Percentiles rank a stretch among this genome's conserved stretches.
phyloP scores from a whole-genome alignment of 2,113 vertebrate species.

The Poecilia latipinna region DNA sequence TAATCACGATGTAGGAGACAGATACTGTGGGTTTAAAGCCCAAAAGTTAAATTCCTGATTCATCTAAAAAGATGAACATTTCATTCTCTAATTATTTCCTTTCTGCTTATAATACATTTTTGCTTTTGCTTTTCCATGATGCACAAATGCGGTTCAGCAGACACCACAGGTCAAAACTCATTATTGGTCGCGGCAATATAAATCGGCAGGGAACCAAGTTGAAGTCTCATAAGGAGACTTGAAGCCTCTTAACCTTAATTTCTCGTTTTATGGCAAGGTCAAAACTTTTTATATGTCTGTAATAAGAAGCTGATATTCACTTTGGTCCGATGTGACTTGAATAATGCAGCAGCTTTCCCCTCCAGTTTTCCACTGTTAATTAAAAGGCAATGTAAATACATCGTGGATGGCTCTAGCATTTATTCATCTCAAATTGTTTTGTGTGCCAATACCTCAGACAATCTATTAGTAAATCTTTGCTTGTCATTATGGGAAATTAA shows the following conservation, averaged over 20 bases:
- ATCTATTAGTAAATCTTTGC: constrained; percentile 16
- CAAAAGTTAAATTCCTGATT: constrained; percentile 26
- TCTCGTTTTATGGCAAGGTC: constrained; percentile 37
- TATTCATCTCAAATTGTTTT: constrained; percentile 35
- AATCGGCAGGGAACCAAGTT: constrained; percentile 37
- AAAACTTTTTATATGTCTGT: constrained; percentile 27
- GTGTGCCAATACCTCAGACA: constrained; percentile 1
- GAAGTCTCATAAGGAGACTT: constrained; percentile 15
- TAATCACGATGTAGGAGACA: constrained; percentile 23
- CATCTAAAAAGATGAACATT: not conserved
- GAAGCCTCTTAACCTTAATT: constrained; percentile 52
- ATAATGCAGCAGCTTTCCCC: constrained; percentile 34
- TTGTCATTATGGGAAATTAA: not conserved
- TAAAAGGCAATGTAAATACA: constrained; percentile 21
- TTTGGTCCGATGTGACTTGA: constrained; percentile 32
- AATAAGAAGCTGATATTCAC: constrained; percentile 42
- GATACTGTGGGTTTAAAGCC: constrained; percentile 5
- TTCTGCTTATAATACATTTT: not conserved
- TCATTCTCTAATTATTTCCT: not conserved
- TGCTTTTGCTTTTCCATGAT: constrained; percentile 27
- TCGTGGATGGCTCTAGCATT: constrained; percentile 2
- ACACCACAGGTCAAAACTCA: constrained; percentile 58
- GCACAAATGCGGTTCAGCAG: constrained; percentile 35
- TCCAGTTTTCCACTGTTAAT: constrained; percentile 38
- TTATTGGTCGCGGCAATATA: constrained; percentile 45